Percentiles rank a stretch among this genome's conserved stretches.
Conservation (phyloP, 2,797 vertebrate genomes). For the Pelochelys cantorii region DNA sequence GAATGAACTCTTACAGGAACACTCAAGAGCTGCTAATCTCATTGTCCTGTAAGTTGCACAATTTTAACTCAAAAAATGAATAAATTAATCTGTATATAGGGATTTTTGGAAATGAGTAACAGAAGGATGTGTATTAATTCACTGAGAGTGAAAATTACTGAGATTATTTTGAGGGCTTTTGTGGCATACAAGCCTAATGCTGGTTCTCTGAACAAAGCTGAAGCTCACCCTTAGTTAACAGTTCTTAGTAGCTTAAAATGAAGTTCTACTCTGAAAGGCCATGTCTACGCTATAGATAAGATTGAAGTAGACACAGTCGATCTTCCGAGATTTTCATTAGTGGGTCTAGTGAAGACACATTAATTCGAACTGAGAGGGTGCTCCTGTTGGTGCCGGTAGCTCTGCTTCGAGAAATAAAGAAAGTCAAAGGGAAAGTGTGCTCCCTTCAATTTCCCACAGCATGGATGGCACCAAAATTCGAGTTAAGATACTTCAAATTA, state of each 20-base stretch:
- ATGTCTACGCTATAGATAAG: too few species aligned
- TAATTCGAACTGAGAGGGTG: too few species aligned
- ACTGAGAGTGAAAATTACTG: neutral
- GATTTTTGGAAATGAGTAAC: neutral
- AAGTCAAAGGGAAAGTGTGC: too few species aligned
- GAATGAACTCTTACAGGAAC: constrained; percentile 93
- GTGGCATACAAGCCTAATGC: neutral
- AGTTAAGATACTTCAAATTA: too few species aligned
- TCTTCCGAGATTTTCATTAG: too few species aligned
- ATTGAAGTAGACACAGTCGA: too few species aligned
- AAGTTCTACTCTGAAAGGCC: neutral
- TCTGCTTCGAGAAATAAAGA: too few species aligned
- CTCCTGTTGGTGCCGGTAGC: too few species aligned
- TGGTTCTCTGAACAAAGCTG: neutral
- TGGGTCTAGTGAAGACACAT: too few species aligned
- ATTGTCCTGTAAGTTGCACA: constrained; percentile 92
- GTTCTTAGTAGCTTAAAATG: neutral
- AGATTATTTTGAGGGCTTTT: too few species aligned
- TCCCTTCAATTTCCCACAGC: too few species aligned
- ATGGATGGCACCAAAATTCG: too few species aligned
- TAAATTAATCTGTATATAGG: neutral
- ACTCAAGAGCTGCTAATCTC: constrained; percentile 93
- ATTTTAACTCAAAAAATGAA: neutral
- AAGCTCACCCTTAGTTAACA: neutral
- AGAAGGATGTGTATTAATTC: constrained; percentile 1